Evolutionary conservation across 2,797 vertebrate genomes (phyloP).

Genomic region (Scolopax bukidnonensis): DNA sequence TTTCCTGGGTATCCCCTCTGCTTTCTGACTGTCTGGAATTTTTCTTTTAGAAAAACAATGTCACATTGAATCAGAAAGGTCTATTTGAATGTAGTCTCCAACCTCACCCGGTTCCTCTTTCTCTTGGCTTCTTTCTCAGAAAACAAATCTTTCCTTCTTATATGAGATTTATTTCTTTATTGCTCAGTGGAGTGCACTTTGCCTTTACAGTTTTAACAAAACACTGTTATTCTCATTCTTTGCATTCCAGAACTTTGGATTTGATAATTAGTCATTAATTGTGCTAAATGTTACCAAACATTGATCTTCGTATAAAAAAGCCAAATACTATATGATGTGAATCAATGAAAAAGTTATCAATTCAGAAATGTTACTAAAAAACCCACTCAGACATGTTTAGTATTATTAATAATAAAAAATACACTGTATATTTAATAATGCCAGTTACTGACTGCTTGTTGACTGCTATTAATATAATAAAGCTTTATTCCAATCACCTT

Average conservation of each 20-base stretch:
- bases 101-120: background rate
- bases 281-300: background rate
- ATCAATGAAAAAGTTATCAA: background rate
- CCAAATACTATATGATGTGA: background rate
- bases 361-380: background rate
- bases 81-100: background rate
- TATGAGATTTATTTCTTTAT: background rate
- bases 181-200: background rate
- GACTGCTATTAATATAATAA: background rate
- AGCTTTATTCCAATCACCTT: background rate
- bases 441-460: background rate
- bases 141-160: background rate
- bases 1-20: slow-evolving; percentile 26
- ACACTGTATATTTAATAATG: background rate
- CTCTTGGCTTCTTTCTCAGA: background rate
- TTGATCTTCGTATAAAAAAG: background rate
- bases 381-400: fast-evolving
- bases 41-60: slow-evolving; percentile 45
- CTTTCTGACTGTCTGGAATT: slow-evolving; percentile 54
- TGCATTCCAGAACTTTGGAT: background rate
- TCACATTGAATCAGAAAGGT: slow-evolving; percentile 47
- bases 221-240: background rate
- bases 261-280: background rate
- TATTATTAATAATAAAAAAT: background rate
- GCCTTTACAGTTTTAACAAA: background rate